These are phyloP conservation scores for Phenacoccus solenopsis DNA, from an alignment of 1,140 invertebrate species.

Conservation along the genomic window DNA sequence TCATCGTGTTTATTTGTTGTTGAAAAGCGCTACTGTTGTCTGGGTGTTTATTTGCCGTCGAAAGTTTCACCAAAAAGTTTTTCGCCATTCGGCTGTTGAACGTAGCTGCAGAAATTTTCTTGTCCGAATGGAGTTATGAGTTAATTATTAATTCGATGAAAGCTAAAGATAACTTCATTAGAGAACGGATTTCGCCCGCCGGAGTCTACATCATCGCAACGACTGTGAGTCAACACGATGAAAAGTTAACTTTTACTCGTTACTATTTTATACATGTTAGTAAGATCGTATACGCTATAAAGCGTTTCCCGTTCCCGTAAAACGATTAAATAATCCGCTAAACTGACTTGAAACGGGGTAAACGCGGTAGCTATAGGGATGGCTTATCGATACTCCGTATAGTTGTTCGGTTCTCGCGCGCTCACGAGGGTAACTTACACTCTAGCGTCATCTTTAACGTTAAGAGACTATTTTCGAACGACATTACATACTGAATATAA, in stretches of 20 bases:
- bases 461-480: too few relatives aligned
- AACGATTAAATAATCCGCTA: too few relatives aligned
- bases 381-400: too few relatives aligned
- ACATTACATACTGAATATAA: too few relatives aligned
- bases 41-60: not conserved
- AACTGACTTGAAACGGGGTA: too few relatives aligned
- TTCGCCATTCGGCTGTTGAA: not conserved
- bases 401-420: too few relatives aligned
- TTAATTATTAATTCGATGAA: not conserved
- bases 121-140: constrained; percentile 1
- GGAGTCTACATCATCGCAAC: too few relatives aligned
- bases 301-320: too few relatives aligned
- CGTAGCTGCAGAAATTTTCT: constrained; percentile 1
- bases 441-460: too few relatives aligned
- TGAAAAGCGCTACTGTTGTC: not conserved
- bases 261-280: not conserved
- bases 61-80: constrained; percentile 3
- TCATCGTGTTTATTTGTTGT: not conserved
- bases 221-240: not conserved
- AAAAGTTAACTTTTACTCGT: not conserved
- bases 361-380: too few relatives aligned
- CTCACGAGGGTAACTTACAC: too few relatives aligned
- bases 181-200: not conserved
- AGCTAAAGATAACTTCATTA: constrained; percentile 3
- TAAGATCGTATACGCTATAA: too few relatives aligned